Conservation (phyloP, 2,888 invertebrate genomes). For the Clusia tigrina region DNA sequence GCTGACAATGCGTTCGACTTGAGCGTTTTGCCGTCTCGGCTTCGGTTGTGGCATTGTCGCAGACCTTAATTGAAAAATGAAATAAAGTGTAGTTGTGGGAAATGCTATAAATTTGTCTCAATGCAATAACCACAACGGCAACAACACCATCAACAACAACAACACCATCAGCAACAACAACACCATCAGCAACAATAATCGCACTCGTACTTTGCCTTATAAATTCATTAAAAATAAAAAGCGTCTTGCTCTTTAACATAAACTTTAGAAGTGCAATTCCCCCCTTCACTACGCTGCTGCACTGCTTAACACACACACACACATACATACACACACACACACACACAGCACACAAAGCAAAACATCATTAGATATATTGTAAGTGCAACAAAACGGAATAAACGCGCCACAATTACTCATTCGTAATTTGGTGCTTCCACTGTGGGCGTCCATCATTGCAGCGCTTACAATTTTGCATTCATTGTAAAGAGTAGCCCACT, state of each 20-base stretch:
- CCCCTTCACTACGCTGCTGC: background rate
- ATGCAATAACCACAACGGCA: too few relatives aligned
- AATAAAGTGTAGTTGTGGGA: constrained; percentile 6
- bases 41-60: too few relatives aligned
- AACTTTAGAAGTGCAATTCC: background rate
- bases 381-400: background rate
- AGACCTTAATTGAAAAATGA: constrained; percentile 5
- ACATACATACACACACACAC: background rate
- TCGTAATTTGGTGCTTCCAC: constrained; percentile 3
- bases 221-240: too few relatives aligned
- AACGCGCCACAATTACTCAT: constrained; percentile 9
- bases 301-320: too few relatives aligned
- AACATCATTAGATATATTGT: too few relatives aligned
- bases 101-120: constrained; percentile 7
- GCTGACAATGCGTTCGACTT: too few relatives aligned
- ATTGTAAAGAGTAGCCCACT: background rate
- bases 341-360: background rate
- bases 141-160: too few relatives aligned
- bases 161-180: too few relatives aligned
- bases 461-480: background rate
- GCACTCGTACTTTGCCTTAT: too few relatives aligned
- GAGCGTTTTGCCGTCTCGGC: too few relatives aligned
- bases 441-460: constrained; percentile 5
- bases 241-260: too few relatives aligned
- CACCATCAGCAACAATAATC: too few relatives aligned